phyloP scores from a whole-genome alignment of 2,888 invertebrate genomes.

The Volucella inanis region DNA sequence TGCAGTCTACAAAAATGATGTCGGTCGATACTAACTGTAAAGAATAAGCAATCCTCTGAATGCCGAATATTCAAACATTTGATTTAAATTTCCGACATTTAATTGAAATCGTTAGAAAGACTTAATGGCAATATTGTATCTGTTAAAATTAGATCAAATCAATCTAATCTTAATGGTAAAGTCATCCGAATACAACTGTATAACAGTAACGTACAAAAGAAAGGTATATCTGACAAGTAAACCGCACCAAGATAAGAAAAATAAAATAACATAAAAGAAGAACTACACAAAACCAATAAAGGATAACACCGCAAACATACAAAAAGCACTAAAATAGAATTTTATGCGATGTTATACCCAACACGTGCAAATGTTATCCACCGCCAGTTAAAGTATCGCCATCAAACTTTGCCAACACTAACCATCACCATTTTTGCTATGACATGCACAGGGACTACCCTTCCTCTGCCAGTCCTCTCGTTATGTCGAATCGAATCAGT shows the following conservation, averaged over 20 bases:
- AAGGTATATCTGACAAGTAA: constrained; percentile 62
- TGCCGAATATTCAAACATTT: no score
- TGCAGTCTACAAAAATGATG: no score
- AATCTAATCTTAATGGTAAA: no score
- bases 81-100: no score
- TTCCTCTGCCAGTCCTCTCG: constrained; percentile 8
- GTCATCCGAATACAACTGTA: no score
- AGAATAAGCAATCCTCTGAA: no score
- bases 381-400: constrained; percentile 48
- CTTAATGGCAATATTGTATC: no score
- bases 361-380: constrained; percentile 67
- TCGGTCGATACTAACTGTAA: no score
- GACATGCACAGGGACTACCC: no score
- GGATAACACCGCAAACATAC: constrained; percentile 51
- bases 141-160: no score
- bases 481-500: constrained; percentile 53
- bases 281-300: constrained; percentile 60
- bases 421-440: constrained; percentile 4
- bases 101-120: no score
- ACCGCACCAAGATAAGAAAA: constrained; percentile 49
- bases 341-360: constrained; percentile 61
- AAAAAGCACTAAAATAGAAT: constrained; percentile 59
- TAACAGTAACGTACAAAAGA: background rate
- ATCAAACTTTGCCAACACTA: constrained; percentile 55
- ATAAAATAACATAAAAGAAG: background rate